Percentiles rank a stretch among this genome's conserved stretches.
Evolutionary conservation across 2,888 invertebrate genomes (phyloP).

Genomic region (Meiosimyza platycephala): DNA sequence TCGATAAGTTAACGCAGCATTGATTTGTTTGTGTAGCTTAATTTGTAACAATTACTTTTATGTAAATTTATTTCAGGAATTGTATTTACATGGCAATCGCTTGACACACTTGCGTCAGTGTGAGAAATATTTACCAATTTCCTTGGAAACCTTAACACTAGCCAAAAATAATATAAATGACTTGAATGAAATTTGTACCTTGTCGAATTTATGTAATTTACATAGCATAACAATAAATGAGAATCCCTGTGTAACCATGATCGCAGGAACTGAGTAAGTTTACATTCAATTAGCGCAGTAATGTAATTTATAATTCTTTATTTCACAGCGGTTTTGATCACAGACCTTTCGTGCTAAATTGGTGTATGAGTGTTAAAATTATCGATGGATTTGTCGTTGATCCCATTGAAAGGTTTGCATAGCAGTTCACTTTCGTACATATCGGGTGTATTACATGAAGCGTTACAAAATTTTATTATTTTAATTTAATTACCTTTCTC

Average conservation of each 20-base stretch:
- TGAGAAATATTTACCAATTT: slow-evolving; percentile 83
- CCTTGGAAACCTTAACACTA: slow-evolving; percentile 80
- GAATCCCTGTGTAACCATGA: slow-evolving; percentile 88
- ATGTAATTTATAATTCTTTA: slow-evolving; percentile 39
- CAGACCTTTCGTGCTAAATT: slow-evolving; percentile 92
- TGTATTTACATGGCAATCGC: slow-evolving; percentile 87
- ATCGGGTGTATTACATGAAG: neutral
- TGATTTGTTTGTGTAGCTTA: neutral
- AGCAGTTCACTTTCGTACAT: neutral
- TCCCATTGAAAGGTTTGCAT: slow-evolving; percentile 82
- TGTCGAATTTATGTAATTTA: slow-evolving; percentile 80
- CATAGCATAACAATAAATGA: slow-evolving; percentile 86
- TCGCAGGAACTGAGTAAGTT: slow-evolving; percentile 78
- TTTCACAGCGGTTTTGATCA: slow-evolving; percentile 85
- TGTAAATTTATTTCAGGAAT: slow-evolving; percentile 71
- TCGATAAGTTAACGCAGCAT: neutral
- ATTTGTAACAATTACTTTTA: neutral
- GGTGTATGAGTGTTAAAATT: slow-evolving; percentile 88
- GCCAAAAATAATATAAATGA: slow-evolving; percentile 87
- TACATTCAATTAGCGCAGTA: neutral
- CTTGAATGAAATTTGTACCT: slow-evolving; percentile 85
- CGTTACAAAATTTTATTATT: neutral
- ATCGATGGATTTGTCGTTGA: slow-evolving; percentile 91
- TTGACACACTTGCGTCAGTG: slow-evolving; percentile 84
- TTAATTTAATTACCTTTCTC: neutral